Evolutionary conservation across 1,140 invertebrate species (phyloP), one percentile per base, ranked within the genome.

Genomic region (Orchestia grillus): DNA sequence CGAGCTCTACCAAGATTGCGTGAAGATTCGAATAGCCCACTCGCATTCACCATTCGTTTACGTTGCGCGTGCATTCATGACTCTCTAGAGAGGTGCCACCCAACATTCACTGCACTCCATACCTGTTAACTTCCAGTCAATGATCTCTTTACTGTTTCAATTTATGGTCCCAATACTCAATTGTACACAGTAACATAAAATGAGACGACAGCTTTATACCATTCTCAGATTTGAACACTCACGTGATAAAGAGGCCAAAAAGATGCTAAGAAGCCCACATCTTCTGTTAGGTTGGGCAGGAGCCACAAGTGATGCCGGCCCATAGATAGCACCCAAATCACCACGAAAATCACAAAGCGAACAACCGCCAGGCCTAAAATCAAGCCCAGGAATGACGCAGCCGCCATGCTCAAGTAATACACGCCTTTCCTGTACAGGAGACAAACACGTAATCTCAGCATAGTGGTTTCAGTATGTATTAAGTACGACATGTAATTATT

Each of bases 221-320:
- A 77, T 23, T 77, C 19, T 77, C 62, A 23, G 47, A 53, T 8
- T 77, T 15, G 28, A 77, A 77, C 11, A 90, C 88, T 94, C 92
- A 96, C 40, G 45, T 90, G 3, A 95, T 97, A 99, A 1, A 99
- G 98, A 45, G 99, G 99, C 98, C 99, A 99, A 97, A 99, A 99
- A 0, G 99, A 99, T 87, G 99, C 99, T 96, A 99, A 99, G 98
- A 99, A 99, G 62, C 99, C 99, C 92, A 99, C 99, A 98, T 99
- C 99, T 97, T 99, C 99, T 1, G 99, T 99, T 43, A 99, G 98
- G 98, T 99, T 99, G 0, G 99, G 99, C 96, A 99, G 98, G 95
- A 99, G 98, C 99, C 99, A 99, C 95, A 99, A 98, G 97, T 99
- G 99, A 97, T 99, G 98, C 97, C 98, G 98, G 4, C 99, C 99